Base-by-base conservation (phyloP, 2,888 invertebrate genomes). In the Alloplasta piceator region DNA sequence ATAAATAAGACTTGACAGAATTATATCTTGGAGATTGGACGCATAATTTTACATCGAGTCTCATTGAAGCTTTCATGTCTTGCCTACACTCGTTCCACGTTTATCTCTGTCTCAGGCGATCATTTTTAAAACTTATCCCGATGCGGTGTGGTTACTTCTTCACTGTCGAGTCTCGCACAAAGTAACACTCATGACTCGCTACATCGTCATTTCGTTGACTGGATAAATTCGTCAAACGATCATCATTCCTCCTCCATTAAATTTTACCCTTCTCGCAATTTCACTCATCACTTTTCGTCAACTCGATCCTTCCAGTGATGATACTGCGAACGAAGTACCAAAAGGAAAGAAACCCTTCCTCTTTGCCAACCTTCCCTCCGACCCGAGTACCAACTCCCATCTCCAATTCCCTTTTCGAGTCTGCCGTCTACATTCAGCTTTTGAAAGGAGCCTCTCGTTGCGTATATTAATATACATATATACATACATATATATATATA, bases 401-500 rank as follows among this genome's bases (percentile, higher is more conserved):
- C 36, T 38, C 9, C 56, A 12, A 48, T 14, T 43, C 41, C 68
- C 43, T 64, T 64, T 55, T 75, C 12, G 36, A 58, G 43, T 71
- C 60, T 55, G 56, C 64, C 48, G 43, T 67, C 56, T 50, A 66
- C 61, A 55, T 61, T 61, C 56, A 55, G 75, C 58, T 10, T 50
- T 68, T 38, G 77, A 80, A 73, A 67, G 55, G 60, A 60, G 46
- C 26, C 26, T 67, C 72, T 72, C 71, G 66, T 16, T 66, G 70
- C 63, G 63, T 76, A 77, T 72, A 77, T 72, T 76, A 63, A 73
- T 76, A 76, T 61, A 77, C 63, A 61, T 26, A 26, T 26, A 26
- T n/a, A n/a, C n/a, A n/a, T n/a, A n/a, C n/a, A 76, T 61, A 77
- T 58, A 61, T 26, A 26, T 26, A 26, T 76, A n/a, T n/a, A 77